Base-by-base conservation (phyloP, 2,888 invertebrate genomes). In the Tiliacea aurago region DNA sequence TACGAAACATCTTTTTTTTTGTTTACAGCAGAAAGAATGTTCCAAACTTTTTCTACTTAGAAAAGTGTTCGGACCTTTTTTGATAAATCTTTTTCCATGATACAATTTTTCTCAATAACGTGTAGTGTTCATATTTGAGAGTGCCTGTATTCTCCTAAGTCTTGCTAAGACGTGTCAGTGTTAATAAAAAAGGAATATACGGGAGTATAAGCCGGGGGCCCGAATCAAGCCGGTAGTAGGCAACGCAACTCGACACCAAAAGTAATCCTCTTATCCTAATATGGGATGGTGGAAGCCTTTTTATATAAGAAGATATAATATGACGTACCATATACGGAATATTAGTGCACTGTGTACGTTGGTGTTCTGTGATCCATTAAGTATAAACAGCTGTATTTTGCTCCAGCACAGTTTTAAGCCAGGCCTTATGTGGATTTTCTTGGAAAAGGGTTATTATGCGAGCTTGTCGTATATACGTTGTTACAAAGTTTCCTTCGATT, bases 251-350 rank as follows among this genome's bases (percentile, higher is more conserved):
- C 91, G 88, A 91, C 91, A 90, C 91, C 89, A 86, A 81, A 84
- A 83, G 83, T 93, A 94, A 94, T 93, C 94, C 93, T 90, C 93
- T 94, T 94, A 94, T 87, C 91, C 91, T 91, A 91, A 94, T 91
- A 92, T 90, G 90, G 91, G 89, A 91, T 88, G 90, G 87, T 85
- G 85, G 91, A 93, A 92, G 91, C 91, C 91, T 90, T 91, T 92
- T 90, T 86, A 88, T 89, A 89, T 85, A 80, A 80, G 78, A 69
- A 82, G 69, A 79, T 87, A 84, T 81, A 86, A 84, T 81, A 86
- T 85, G 63, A 75, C 51, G 58, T 67, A 66, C 65, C 53, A 66
- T 81, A 70, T 69, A 73, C 61, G 70, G 75, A 70, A 85, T 85
- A 76, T 85, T 77, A 84, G 79, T 81, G 81, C 83, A 83, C 37